Base-by-base conservation (phyloP, 2,797 vertebrate genomes). In the Hippopotamyrus pictus region DNA sequence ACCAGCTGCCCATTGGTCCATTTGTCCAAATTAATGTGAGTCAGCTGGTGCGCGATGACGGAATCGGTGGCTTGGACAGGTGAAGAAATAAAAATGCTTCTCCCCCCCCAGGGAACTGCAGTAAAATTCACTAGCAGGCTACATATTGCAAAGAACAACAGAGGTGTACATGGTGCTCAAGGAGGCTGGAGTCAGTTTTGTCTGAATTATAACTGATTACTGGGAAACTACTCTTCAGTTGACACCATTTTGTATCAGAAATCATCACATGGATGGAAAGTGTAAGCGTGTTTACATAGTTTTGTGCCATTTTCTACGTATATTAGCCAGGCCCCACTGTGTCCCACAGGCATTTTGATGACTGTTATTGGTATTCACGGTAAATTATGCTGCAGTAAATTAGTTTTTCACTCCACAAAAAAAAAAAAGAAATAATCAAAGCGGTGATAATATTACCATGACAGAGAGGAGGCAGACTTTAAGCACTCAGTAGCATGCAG, bases 341-440 rank as follows among this genome's bases (percentile, higher is more conserved):
- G 93, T 96, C 94, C 93, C 91, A 93, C 93, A 95, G 95, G 92
- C 92, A 93, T 94, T 95, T 95, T 94, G 92, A 94, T 95, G 93
- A 29, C 89, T 48, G 89, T 93, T 94, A 96, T 94, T 96, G 94
- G 93, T 94, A 95, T 96, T 95, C 94, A 93, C 94, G 93, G 92
- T 93, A 48, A 95, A 95, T 96, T 93, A 95, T 92, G 93, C 90
- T 89, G 90, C 89, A 93, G 94, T 91, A 95, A 95, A 95, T 94
- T 92, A 86, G 89, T 94, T 91, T 91, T 94, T 91, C 92, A 92
- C 93, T 92, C 93, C 92, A 91, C 90, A 92, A 92, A 92, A 73
- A 73, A 73, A 37, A 69, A 53, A 54, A n/a, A 59, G n/a, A 59
- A 59, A 93, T 95, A 95, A 95, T 92, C 93, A 93, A 95, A 92